Evolutionary conservation across 2,797 vertebrate species (phyloP).

Genomic region (Paguma larvata): DNA sequence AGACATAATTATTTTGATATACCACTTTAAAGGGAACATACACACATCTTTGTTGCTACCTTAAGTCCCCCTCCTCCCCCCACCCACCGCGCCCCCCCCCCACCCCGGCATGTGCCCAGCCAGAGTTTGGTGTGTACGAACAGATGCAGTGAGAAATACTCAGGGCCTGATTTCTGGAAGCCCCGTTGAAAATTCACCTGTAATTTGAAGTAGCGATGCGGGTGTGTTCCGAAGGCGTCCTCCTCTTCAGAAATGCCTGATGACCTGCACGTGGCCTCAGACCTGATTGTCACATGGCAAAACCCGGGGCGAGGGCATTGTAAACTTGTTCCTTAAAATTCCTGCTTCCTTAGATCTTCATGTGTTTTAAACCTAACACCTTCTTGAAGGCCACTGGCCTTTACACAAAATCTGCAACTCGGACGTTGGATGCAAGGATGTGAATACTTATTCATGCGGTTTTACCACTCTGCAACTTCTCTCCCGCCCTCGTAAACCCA

Average conservation of each 20-base stretch:
- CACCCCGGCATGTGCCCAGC: too few relatives aligned
- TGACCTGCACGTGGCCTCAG: neutral
- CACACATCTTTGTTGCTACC: neutral
- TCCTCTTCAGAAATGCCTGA: neutral
- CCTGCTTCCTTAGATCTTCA: neutral
- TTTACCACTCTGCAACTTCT: neutral
- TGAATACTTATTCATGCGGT: neutral
- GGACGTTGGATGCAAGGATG: neutral
- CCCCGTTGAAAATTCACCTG: neutral
- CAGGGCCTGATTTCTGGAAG: neutral
- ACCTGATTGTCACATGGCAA: neutral
- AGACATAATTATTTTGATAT: neutral
- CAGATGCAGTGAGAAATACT: neutral
- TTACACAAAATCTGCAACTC: neutral
- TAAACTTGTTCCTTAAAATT: conserved; percentile 11
- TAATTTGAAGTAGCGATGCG: neutral
- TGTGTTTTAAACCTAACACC: conserved; percentile 16
- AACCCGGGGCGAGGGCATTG: neutral
- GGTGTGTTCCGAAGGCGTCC: neutral
- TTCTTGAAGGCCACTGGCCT: neutral
- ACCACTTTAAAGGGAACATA: neutral
- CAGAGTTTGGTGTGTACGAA: neutral
- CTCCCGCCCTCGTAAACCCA: neutral
- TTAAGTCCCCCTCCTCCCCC: neutral
- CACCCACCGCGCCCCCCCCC: too few relatives aligned